Conservation (phyloP, 2,797 vertebrate genomes). For the Falco rusticolus region DNA sequence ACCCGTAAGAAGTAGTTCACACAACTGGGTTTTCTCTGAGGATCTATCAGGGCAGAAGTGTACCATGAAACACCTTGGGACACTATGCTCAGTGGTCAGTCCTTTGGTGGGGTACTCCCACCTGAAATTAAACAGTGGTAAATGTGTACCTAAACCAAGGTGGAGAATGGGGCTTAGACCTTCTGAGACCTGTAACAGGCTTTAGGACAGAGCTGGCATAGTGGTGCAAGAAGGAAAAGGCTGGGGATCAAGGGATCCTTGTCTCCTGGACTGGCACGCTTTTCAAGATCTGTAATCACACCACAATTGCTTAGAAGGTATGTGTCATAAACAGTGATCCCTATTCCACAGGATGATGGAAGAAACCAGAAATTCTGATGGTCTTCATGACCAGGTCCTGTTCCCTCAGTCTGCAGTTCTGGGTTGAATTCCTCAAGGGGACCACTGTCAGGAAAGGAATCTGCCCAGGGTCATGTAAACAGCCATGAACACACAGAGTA, state of each 20-base stretch:
- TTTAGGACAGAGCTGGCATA: not conserved
- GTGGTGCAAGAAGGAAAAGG: not conserved
- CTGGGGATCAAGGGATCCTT: not conserved
- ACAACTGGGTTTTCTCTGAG: not conserved
- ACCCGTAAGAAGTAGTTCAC: not conserved
- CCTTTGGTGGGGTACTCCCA: not conserved
- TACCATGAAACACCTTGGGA: not conserved
- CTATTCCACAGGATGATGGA: not conserved
- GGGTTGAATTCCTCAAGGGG: not conserved
- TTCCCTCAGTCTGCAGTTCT: not conserved
- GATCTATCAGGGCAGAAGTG: not conserved
- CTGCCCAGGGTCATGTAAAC: not conserved
- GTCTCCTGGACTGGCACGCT: too few relatives aligned
- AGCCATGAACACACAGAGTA: not conserved
- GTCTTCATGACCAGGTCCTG: not conserved
- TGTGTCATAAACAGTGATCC: not conserved
- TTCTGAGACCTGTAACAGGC: not conserved
- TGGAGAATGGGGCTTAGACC: not conserved
- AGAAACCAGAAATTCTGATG: not conserved
- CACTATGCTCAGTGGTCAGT: not conserved
- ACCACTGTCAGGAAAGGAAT: not conserved
- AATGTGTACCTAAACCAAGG: not conserved
- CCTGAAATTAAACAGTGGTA: not conserved
- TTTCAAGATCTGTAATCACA: not conserved
- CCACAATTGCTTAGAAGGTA: not conserved